phyloP scores from a whole-genome alignment of 2,888 invertebrate species.

The Diadromus collaris region DNA sequence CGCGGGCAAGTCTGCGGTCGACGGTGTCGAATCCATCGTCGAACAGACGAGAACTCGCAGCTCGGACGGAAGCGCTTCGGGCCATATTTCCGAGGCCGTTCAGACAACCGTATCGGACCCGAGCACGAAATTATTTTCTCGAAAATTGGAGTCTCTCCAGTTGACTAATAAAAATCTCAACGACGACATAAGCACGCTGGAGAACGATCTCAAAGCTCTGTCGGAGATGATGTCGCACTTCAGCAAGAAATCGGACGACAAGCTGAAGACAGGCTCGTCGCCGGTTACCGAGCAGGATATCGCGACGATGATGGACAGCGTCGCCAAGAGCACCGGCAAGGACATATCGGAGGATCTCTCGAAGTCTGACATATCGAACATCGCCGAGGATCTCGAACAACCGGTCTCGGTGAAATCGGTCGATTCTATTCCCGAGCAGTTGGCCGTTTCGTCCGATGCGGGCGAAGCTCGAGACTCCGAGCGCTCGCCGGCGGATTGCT shows the following conservation, averaged over 20 bases:
- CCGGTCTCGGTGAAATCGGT: slow-evolving; percentile 14
- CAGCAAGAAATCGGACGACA: slow-evolving; percentile 73
- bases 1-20: too few species aligned
- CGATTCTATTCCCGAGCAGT: slow-evolving; percentile 21
- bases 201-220: slow-evolving; percentile 76
- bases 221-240: slow-evolving; percentile 77
- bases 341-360: slow-evolving; percentile 72
- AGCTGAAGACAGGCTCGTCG: slow-evolving; percentile 59
- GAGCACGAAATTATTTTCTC: slow-evolving; percentile 64
- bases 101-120: slow-evolving; percentile 36
- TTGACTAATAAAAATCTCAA: slow-evolving; percentile 75
- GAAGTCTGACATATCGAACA: slow-evolving; percentile 46
- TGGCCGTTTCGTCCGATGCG: not conserved
- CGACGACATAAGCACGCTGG: slow-evolving; percentile 76
- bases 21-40: slow-evolving; percentile 21
- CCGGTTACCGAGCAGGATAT: slow-evolving; percentile 26
- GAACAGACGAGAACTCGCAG: slow-evolving; percentile 3
- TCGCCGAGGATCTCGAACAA: slow-evolving; percentile 34
- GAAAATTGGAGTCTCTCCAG: slow-evolving; percentile 72
- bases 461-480: slow-evolving; percentile 22
- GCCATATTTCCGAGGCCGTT: slow-evolving; percentile 44
- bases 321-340: slow-evolving; percentile 67
- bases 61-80: slow-evolving; percentile 22
- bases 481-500: slow-evolving; percentile 14
- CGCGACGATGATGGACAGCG: slow-evolving; percentile 37